Percentiles rank a stretch among this genome's conserved stretches.
phyloP scores from a whole-genome alignment of 2,888 invertebrate genomes.

The Lochmaea capreae region DNA sequence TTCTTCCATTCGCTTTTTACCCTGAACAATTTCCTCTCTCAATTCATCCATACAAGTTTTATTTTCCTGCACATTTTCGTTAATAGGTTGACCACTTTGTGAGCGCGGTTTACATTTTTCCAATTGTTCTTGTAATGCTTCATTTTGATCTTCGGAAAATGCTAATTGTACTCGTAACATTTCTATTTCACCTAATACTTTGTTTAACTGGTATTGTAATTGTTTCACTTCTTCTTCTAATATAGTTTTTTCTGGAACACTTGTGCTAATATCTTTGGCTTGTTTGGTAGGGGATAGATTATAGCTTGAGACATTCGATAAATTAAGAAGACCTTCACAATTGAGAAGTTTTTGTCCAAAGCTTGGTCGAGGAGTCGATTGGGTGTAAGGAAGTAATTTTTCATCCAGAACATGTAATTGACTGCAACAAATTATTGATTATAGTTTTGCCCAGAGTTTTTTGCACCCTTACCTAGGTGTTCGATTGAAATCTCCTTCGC shows the following conservation, averaged over 20 bases:
- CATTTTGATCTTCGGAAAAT: conserved; percentile 55
- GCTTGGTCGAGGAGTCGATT: conserved; percentile 55
- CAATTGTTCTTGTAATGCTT: conserved; percentile 52
- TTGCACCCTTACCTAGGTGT: conserved; percentile 44
- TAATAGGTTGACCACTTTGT: conserved; percentile 52
- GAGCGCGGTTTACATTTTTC: conserved; percentile 48
- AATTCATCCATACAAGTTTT: conserved; percentile 51
- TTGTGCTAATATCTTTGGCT: conserved; percentile 41
- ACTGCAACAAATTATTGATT: conserved; percentile 36
- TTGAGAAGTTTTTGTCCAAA: conserved; percentile 51
- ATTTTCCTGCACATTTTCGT: conserved; percentile 50
- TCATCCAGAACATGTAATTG: conserved; percentile 45
- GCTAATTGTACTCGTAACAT: conserved; percentile 52
- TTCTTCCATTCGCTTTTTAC: conserved; percentile 50
- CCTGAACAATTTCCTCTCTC: conserved; percentile 47
- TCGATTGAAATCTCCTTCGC: conserved; percentile 41
- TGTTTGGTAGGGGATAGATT: conserved; percentile 48
- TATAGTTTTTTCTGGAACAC: conserved; percentile 45
- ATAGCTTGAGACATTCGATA: conserved; percentile 51
- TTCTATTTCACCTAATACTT: conserved; percentile 50
- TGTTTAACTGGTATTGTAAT: conserved; percentile 53
- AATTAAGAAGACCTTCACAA: conserved; percentile 49
- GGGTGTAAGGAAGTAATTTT: conserved; percentile 49
- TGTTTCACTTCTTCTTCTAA: conserved; percentile 53
- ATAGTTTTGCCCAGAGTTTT: background rate